These are phyloP conservation scores for Nemurella pictetii DNA, from an alignment of 2,888 invertebrate genomes.

Conservation along the genomic window DNA sequence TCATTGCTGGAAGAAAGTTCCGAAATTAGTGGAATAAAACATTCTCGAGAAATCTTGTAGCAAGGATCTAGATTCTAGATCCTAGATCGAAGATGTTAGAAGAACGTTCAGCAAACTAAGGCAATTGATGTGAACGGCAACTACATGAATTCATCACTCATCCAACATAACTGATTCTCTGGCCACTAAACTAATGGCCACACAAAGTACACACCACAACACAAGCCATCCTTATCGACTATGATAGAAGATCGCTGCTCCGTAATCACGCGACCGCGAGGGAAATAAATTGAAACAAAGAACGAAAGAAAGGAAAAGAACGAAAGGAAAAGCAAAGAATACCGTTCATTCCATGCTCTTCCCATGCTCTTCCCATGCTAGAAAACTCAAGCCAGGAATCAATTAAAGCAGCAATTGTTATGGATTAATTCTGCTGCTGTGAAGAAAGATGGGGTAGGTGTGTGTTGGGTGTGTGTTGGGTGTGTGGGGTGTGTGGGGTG, in stretches of 20 bases:
- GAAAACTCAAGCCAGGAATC: neutral
- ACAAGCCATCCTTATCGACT: neutral
- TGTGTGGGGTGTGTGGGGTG: no score
- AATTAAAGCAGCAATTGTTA: neutral
- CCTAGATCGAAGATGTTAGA: no score
- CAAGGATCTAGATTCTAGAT: neutral
- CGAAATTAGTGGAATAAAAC: neutral
- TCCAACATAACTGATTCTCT: neutral
- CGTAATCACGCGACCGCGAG: neutral
- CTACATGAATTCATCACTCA: neutral
- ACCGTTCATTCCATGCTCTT: no score
- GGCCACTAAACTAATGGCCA: neutral
- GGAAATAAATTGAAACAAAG: neutral
- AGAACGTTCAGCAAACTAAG: neutral
- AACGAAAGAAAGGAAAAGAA: no score
- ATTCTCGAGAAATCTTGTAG: neutral
- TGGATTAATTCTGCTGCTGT: neutral
- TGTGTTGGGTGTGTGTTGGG: no score
- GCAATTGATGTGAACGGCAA: neutral
- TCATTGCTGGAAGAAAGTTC: neutral
- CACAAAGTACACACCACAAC: neutral
- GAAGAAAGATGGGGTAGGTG: neutral
- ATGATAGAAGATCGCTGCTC: no score
- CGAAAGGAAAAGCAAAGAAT: no score
- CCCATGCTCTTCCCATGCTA: no score